A percentile compares a stretch with the other conserved stretches of the same genome.
Conservation (phyloP, 2,113 vertebrate genomes). For the Andinoacara biseriatus region DNA sequence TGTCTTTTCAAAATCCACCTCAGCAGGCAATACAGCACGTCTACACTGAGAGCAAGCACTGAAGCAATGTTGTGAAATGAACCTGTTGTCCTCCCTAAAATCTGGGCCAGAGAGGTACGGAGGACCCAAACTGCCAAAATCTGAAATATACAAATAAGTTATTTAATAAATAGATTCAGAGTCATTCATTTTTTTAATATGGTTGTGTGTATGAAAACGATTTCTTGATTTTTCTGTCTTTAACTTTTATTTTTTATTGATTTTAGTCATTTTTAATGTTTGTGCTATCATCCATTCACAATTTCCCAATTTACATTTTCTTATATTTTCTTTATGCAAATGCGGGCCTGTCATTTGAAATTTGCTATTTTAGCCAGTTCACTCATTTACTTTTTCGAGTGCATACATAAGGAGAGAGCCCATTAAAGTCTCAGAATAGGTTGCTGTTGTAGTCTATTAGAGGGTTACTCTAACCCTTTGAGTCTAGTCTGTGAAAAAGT, state of each 20-base stretch:
- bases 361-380: neutral
- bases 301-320: neutral
- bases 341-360: neutral
- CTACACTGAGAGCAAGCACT: constrained; percentile 27
- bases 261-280: neutral
- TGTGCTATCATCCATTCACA: neutral
- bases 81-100: constrained; percentile 21
- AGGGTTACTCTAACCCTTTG: too few species aligned
- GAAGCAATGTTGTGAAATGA: constrained; percentile 28
- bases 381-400: neutral
- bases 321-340: neutral
- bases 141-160: neutral
- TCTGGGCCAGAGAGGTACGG: neutral
- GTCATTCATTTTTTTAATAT: too few species aligned
- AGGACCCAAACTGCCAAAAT: neutral
- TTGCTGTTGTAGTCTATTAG: neutral
- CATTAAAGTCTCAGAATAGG: too few species aligned
- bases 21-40: constrained; percentile 33
- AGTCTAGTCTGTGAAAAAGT: too few species aligned
- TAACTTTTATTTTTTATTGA: neutral
- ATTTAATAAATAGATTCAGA: neutral
- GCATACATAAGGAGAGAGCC: neutral
- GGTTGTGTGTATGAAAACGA: too few species aligned
- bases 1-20: constrained; percentile 65
- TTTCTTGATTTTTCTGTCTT: neutral